Base-by-base conservation (phyloP, 2,797 vertebrate genomes). In the Hirundo rustica region DNA sequence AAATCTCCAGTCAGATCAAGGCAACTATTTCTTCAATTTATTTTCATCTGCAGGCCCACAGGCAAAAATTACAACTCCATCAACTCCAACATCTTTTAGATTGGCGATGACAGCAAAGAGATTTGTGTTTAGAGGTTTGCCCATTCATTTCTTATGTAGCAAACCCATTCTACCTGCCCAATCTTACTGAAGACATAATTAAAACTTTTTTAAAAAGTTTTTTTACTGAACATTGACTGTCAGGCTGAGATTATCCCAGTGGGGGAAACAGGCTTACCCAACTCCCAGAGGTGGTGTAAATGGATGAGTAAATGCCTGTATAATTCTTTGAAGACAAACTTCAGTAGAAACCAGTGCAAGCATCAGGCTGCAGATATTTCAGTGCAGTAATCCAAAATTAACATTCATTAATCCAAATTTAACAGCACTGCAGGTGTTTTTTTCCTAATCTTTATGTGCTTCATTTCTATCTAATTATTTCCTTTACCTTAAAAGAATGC, bases 401-500 rank as follows among this genome's bases (percentile, higher is more conserved):
- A 61, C 30, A 29, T 38, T 84, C 57, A 76, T 36, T 80, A 91
- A 80, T 77, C n/a, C 40, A 80, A 93, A 94, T 85, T 85, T 79
- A 89, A 92, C n/a, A 73, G 40, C 58, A 65, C 58, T 83, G 68
- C 16, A 74, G 61, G n/a, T 85, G 55, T 2, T 84, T 36, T 32
- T 73, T 55, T 45, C 57, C 17, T 66, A 73, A 91, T 57, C 53
- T 80, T 62, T 45, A 45, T n/a, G 51, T 44, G 27, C 11, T 80
- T 94, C 89, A 64, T 80, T 93, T 92, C 50, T 76, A 21, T 30
- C n/a, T 91, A 85, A 73, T 89, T 55, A 70, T 34, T 23, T 86
- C 34, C 57, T 89, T 80, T 88, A 76, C 42, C 16, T 74, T 92
- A 89, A 9, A 67, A 89, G 34, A 57, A 15, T 57, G 11, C 32